Evolutionary conservation across 2,888 invertebrate genomes (phyloP), one percentile per base, ranked within the genome.

Genomic region (Meandrusa payeni): DNA sequence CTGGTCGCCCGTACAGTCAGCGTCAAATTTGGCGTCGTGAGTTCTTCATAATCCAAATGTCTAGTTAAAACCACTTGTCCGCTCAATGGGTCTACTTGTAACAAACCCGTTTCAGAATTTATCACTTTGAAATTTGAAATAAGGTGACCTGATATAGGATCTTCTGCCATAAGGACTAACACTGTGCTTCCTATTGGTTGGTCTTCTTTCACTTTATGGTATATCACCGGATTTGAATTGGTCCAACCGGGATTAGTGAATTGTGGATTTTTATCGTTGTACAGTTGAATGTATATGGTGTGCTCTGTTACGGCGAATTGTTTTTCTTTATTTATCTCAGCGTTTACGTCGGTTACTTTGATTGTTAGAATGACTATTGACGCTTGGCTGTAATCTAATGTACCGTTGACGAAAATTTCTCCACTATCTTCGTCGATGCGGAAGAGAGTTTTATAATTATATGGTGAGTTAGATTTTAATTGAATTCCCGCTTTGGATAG

Each of bases 211-310:
- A 95, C 87, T 42, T 89, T 89, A 1, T 93, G 86, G 36, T 90
- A 88, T 17, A 95, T 91, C 0, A 90, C 77, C 0, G 94, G 93
- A 51, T 91, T 91, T 0, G 91, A 90, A 15, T 90, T 91, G 0
- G 91, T 91, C 95, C 95, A 95, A 1, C 93, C 92, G 0, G 91
- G 68, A 53, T 93, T 91, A 1, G 90, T 90, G 53, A 95, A 94
- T 17, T 93, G 89, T 0, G 95, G 94, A 71, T 93, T 93, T 57
- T 93, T 91, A 54, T 94, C 93, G 49, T 92, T 91, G 63, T 92
- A 93, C 0, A 94, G 93, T 64, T 94, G 93, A 15, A 95, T 90
- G 62, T 94, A 95, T 24, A 95, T 87, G 0, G 94, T 94, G 3
- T 94, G 92, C 59, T 94, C 94, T 0, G 90, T 90, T 37, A 86